Evolutionary conservation across 1,140 invertebrate species (phyloP).

Genomic region (Charaxes varanes): DNA sequence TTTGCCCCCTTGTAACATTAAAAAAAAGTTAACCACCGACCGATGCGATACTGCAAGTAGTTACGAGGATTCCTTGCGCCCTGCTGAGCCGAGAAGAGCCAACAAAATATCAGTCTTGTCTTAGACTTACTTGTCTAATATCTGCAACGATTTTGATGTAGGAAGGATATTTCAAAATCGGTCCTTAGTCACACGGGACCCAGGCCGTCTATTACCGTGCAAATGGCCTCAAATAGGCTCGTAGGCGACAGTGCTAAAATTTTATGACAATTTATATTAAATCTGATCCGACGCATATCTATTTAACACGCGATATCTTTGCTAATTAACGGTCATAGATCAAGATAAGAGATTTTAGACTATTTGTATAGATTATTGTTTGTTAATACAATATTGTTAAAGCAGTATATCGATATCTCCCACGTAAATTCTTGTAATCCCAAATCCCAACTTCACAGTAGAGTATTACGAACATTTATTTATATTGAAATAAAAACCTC

Average conservation of each 20-base stretch:
- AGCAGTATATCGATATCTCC: too few relatives aligned
- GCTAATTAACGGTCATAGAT: constrained; percentile 6
- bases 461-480: too few relatives aligned
- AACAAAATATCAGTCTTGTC: not conserved
- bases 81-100: too few relatives aligned
- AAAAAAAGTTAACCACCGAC: too few relatives aligned
- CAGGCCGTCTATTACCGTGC: constrained; percentile 17
- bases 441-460: too few relatives aligned
- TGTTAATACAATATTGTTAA: not conserved
- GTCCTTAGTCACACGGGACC: constrained; percentile 35
- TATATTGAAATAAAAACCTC: too few relatives aligned
- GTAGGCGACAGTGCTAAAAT: constrained; percentile 40
- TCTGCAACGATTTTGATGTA: constrained; percentile 14
- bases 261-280: constrained; percentile 36
- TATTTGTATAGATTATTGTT: constrained; percentile 1
- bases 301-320: constrained; percentile 12
- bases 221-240: constrained; percentile 27
- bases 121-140: constrained; percentile 2
- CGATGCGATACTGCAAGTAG: too few relatives aligned
- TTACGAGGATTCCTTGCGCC: too few relatives aligned
- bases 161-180: constrained; percentile 37
- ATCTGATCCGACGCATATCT: constrained; percentile 18
- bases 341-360: not conserved
- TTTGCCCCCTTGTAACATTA: too few relatives aligned
- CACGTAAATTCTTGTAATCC: too few relatives aligned